Evolutionary conservation across 2,888 invertebrate species (phyloP), one percentile per base, ranked within the genome.

Genomic region (Drosophila multiciliata): DNA sequence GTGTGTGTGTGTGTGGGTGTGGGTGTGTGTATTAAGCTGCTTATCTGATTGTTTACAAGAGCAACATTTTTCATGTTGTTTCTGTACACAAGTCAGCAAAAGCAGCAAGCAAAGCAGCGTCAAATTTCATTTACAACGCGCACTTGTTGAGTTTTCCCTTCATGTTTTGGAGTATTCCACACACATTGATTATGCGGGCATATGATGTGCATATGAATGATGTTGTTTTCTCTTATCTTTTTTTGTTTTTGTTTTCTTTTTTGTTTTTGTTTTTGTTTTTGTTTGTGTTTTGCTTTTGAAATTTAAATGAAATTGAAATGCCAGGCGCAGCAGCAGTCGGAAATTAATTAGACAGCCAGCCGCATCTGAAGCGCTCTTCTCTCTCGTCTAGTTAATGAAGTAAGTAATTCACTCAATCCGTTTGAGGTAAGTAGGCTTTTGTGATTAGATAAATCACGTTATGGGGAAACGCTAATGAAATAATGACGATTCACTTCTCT

Each of bases 11-110:
- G 40, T 48, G 50, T 50, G 55, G 12, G 45, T 35, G 50, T 54
- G 55, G 29, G 60, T 74, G 60, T 68, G 62, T 61, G 66, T 54
- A 48, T 64, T 71, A 77, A 71, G 69, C 69, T 60, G 88, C 83
- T 87, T 87, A 87, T 87, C 91, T 76, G 88, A 74, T 80, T 87
- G 91, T 89, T 87, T 90, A 80, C 91, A 84, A 69, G 72, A 70
- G 74, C 75, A 75, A 68, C 66, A 66, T 75, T 89, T 85, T 78
- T 71, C 74, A 62, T 90, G 90, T 87, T 90, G 80, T 49, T 78
- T 72, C 78, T 64, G 68, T 77, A 68, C 89, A 89, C 87, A 89
- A 75, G 59, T 50, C 69, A 49, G 38, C 57, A 45, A 66, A 59
- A n/a, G 65, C 48, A 26, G 42, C 45, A 40, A 17, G 12, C 35